Conservation (phyloP, 2,888 invertebrate genomes). For the Bursaphelenchus okinawaensis region DNA sequence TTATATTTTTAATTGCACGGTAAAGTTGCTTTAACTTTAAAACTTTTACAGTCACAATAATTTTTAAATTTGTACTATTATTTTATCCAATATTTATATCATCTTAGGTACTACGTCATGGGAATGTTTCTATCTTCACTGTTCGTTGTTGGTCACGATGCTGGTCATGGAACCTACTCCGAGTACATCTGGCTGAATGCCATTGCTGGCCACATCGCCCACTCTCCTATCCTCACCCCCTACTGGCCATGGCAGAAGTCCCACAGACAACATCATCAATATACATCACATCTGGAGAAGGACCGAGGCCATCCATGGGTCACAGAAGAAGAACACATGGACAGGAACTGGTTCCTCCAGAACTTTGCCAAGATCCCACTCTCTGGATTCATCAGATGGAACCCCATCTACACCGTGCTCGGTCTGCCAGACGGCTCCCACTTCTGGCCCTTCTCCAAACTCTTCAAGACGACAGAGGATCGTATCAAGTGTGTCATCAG, state of each 20-base stretch:
- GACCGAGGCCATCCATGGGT: conserved; percentile 38
- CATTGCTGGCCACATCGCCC: conserved; percentile 32
- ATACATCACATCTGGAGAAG: conserved; percentile 48
- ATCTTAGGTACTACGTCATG: conserved; percentile 33
- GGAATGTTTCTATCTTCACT: conserved; percentile 37
- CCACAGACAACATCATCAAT: conserved; percentile 40
- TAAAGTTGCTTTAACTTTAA: conserved; percentile 1
- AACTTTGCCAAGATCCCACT: conserved; percentile 42
- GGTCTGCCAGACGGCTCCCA: conserved; percentile 56
- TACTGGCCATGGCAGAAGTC: conserved; percentile 34
- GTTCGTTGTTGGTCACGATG: conserved; percentile 35
- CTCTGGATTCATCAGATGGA: conserved; percentile 54
- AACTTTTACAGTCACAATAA: neutral
- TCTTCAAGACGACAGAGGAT: conserved; percentile 48
- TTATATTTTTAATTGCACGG: conserved; percentile 14
- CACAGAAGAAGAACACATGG: conserved; percentile 26
- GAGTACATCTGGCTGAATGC: conserved; percentile 34
- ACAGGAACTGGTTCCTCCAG: conserved; percentile 23
- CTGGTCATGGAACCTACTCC: conserved; percentile 28
- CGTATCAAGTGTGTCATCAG: conserved; percentile 48
- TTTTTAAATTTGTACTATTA: neutral
- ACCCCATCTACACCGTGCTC: conserved; percentile 51
- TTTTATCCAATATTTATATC: neutral
- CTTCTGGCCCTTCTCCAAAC: conserved; percentile 50
- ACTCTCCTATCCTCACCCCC: conserved; percentile 40